Evolutionary conservation across 2,888 invertebrate species (phyloP).

Genomic region (Eupithecia insigniata): DNA sequence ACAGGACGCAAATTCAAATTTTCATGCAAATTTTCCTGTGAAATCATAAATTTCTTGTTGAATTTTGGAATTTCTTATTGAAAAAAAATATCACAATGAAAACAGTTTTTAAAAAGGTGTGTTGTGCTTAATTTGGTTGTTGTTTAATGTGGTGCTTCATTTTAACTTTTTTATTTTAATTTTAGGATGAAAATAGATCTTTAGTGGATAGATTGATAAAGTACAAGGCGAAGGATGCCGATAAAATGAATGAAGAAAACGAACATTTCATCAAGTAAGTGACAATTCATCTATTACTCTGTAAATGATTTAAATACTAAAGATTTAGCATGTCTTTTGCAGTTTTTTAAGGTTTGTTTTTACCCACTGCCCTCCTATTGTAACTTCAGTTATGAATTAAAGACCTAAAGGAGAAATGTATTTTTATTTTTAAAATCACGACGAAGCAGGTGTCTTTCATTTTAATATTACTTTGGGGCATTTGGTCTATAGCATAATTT

Average conservation of each 20-base stretch:
- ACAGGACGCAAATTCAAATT: constrained; percentile 33
- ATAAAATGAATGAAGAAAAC: constrained; percentile 98
- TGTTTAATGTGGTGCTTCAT: neutral
- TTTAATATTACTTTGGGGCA: constrained; percentile 52
- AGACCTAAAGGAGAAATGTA: constrained; percentile 8
- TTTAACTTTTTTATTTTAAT: constrained; percentile 46
- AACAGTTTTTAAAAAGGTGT: constrained; percentile 40
- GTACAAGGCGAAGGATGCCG: constrained; percentile 97
- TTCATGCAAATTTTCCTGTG: constrained; percentile 25
- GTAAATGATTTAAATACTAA: constrained; percentile 42
- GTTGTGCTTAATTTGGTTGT: neutral
- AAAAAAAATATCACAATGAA: constrained; percentile 37
- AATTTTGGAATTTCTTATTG: neutral
- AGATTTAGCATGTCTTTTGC: constrained; percentile 54
- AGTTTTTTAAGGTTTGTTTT: constrained; percentile 50
- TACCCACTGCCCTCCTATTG: constrained; percentile 27
- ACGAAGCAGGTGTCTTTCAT: constrained; percentile 19
- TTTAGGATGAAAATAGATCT: constrained; percentile 93
- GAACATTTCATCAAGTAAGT: constrained; percentile 95
- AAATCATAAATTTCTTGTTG: neutral
- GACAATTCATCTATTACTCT: constrained; percentile 28
- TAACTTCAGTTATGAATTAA: constrained; percentile 25
- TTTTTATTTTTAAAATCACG: neutral
- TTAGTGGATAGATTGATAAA: constrained; percentile 94
- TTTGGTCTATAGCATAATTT: constrained; percentile 56